phyloP scores from a whole-genome alignment of 2,888 invertebrate genomes.

The Protonemura montana region DNA sequence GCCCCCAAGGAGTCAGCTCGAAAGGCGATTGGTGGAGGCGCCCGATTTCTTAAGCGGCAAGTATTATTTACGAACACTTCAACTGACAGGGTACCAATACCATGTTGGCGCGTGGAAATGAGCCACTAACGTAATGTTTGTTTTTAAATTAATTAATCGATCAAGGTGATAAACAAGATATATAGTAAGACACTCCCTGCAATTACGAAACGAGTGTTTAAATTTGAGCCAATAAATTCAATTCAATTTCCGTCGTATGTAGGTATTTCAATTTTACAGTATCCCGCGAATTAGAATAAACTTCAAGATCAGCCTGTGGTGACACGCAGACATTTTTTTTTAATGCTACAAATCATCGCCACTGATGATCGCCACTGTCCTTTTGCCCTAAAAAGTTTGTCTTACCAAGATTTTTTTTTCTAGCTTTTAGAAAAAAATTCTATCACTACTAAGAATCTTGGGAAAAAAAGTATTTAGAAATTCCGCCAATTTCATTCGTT shows the following conservation, averaged over 20 bases:
- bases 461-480: no score
- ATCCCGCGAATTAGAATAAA: not conserved
- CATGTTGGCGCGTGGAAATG: not conserved
- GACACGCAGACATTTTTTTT: no score
- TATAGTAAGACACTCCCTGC: not conserved
- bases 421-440: no score
- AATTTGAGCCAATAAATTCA: not conserved
- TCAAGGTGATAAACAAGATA: not conserved
- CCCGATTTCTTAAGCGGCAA: not conserved
- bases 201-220: not conserved
- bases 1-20: not conserved
- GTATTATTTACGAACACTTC: not conserved
- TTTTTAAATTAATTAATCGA: not conserved
- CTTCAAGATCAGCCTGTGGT: no score
- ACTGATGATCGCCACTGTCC: no score
- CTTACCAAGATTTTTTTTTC: no score
- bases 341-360: no score
- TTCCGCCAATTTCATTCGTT: no score
- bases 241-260: not conserved
- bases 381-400: no score
- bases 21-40: not conserved
- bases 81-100: not conserved
- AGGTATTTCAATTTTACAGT: no score
- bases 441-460: no score
- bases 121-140: not conserved